Percentiles rank a stretch among this genome's conserved stretches.
phyloP scores from a whole-genome alignment of 2,113 vertebrate genomes.

The Pelmatolapia mariae region DNA sequence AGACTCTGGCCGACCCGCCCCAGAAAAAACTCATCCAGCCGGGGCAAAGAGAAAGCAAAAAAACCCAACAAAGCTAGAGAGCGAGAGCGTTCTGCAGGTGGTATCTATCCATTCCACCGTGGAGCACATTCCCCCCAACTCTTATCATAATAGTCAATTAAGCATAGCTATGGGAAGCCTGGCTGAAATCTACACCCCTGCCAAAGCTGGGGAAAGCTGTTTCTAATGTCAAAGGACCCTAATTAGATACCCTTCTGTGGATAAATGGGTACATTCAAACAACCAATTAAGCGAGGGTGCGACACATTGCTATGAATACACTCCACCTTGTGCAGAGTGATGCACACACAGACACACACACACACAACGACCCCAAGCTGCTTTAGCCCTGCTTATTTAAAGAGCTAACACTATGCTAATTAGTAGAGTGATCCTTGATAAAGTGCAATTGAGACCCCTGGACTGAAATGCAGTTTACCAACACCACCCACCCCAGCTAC shows the following conservation, averaged over 20 bases:
- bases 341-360: background rate
- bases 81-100: background rate
- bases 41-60: background rate
- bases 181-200: slow-evolving; percentile 28
- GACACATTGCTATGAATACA: slow-evolving; percentile 26
- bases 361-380: background rate
- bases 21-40: background rate
- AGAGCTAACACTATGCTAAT: slow-evolving; percentile 49
- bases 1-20: background rate
- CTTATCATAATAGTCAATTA: slow-evolving; percentile 66
- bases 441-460: slow-evolving; percentile 39
- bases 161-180: slow-evolving; percentile 33
- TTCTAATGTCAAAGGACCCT: slow-evolving; percentile 58
- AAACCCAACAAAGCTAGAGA: background rate
- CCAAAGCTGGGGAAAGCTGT: slow-evolving; percentile 14
- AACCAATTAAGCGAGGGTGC: slow-evolving; percentile 60
- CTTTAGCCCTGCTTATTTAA: slow-evolving; percentile 32
- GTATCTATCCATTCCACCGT: background rate
- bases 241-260: slow-evolving; percentile 61
- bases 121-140: slow-evolving; percentile 19
- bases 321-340: slow-evolving; percentile 20
- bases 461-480: slow-evolving; percentile 23
- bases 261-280: slow-evolving; percentile 66
- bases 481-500: background rate
- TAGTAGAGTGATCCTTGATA: slow-evolving; percentile 49